Evolutionary conservation across 2,797 vertebrate species (phyloP), one percentile per base, ranked within the genome.

Genomic region (Sparidentex hasta): DNA sequence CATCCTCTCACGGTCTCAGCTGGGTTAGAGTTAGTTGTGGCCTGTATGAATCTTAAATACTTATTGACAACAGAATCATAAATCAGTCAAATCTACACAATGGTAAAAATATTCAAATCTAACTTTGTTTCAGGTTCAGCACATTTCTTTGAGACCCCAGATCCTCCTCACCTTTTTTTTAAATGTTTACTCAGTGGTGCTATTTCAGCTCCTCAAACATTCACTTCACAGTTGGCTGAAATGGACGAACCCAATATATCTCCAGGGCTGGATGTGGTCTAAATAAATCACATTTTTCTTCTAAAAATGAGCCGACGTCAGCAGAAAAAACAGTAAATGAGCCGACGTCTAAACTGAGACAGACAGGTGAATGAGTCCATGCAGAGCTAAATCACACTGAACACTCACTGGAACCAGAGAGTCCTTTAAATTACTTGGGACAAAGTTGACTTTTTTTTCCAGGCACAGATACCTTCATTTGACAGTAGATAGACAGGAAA

Each of bases 161-260:
- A 71, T 75, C 64, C 33, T 44, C 43, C 54, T 41, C 2, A 47
- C 48, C 61, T 33, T 50, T 59, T 58, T 62, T 59, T 61, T 43
- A 62, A 27, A 54, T 86, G 48, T 90, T 62, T 77, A 77, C 62
- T 66, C 70, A 46, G 56, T 46, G 7, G 27, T 41, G 17, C 75
- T 87, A 79, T 87, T 89, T 84, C 66, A 46, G 83, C 38, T 77
- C 78, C 83, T 81, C 47, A 86, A 86, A 89, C 68, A 25, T 86
- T 50, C 71, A 84, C 82, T 82, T 89, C 83, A 67, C 65, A 59
- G 66, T 65, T 75, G 76, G 77, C 57, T 1, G 27, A 71, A 43
- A 71, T 57, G 57, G 50, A 78, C 68, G 62, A 79, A 84, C 79
- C 55, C 66, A 76, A 85, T 90, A 78, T 85, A 79, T 77, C 76